Evolutionary conservation across 30 jellyfish, hydroid and myxozoan genomes (phyloP), one percentile per base, ranked within the genome.

Genomic region (Aurelia sp.): DNA sequence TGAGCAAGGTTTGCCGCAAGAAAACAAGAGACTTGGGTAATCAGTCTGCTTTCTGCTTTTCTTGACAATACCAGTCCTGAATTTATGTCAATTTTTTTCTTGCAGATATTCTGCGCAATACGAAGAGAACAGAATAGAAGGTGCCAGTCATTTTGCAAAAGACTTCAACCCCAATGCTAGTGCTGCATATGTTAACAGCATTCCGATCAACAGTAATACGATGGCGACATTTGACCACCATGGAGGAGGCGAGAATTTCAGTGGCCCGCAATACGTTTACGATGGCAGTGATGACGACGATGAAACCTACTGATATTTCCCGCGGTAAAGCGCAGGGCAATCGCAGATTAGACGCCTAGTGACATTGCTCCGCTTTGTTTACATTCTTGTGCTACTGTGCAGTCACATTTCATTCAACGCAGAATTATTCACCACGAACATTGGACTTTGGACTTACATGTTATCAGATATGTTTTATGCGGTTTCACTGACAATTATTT

Each of bases 281-380:
- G 93, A 84, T 62, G 93, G 74, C 24, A 84, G 93, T 35, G 93
- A 84, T 70, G 93, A 84, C 74, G 85, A 73, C 19, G 92, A 82
- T 24, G 92, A 82, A 19, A 71, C 82, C 15, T 60, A 69, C n/a
- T 68, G 60, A 33, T 5, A 58, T 27, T 5, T 12, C 24, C 13
- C 78, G 65, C 60, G n/a, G 80, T 68, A 27, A 21, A 10, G 31
- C 62, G 78, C 85, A 13, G 59, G 68, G 5, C 48, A 82, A 57
- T 30, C 86, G 80, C 80, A 40, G 89, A 48, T 41, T 2, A 20
- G 61, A 74, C 31, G 58, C 85, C 27, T 74, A 52, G 60, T 33
- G 12, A 20, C 35, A 4, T 18, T n/a, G 59, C 60, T 4, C 72
- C 74, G 27, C n/a, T 20, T 16, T 65, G 21, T 74, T 20, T 59